phyloP scores from a whole-genome alignment of 2,797 vertebrate genomes.

The Falco rusticolus region DNA sequence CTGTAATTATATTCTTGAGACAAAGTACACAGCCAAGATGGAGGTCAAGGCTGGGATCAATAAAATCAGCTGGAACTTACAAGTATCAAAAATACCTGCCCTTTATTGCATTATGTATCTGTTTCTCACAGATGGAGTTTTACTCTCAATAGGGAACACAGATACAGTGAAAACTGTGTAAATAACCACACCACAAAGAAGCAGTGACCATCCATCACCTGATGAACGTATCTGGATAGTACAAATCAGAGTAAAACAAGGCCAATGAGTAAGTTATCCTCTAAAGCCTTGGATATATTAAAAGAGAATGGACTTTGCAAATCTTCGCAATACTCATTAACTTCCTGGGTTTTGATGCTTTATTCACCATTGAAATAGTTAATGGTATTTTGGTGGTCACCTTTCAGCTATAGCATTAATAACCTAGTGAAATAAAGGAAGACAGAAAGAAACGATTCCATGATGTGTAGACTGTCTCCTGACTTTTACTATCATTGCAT shows the following conservation, averaged over 20 bases:
- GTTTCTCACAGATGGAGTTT: neutral
- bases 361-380: neutral
- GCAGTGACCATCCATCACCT: neutral
- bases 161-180: neutral
- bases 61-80: neutral
- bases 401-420: neutral
- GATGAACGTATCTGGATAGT: neutral
- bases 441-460: neutral
- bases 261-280: neutral
- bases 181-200: neutral
- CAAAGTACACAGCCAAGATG: neutral
- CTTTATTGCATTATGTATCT: neutral
- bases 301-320: neutral
- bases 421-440: neutral
- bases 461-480: neutral
- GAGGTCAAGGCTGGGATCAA: neutral
- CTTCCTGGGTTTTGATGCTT: neutral
- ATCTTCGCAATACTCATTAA: neutral
- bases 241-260: neutral
- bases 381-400: neutral
- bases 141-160: neutral
- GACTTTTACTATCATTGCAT: neutral
- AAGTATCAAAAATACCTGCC: neutral
- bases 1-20: neutral
- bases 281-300: neutral